Conservation (phyloP, 2,888 invertebrate genomes). For the Meganola albula region DNA sequence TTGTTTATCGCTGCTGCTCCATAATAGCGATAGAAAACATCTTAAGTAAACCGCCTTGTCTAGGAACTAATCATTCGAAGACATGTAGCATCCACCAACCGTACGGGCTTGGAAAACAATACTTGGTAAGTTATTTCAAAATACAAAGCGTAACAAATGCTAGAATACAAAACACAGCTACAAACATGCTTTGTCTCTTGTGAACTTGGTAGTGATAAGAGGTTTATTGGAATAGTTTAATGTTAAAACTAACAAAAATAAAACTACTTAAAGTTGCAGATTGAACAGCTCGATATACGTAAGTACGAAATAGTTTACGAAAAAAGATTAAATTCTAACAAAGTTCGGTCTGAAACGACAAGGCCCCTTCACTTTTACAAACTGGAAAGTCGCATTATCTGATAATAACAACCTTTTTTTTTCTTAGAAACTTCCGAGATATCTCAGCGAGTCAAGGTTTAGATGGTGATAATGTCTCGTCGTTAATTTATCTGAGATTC, state of each 20-base stretch:
- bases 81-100: too few relatives aligned
- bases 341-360: conserved; percentile 31
- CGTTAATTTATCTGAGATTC: conserved; percentile 27
- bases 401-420: conserved; percentile 33
- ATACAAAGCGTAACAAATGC: too few relatives aligned
- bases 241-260: too few relatives aligned
- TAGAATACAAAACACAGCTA: too few relatives aligned
- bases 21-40: too few relatives aligned
- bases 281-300: conserved; percentile 25
- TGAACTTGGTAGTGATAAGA: conserved; percentile 17
- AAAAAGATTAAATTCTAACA: conserved; percentile 32
- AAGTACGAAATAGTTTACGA: conserved; percentile 23
- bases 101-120: too few relatives aligned
- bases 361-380: conserved; percentile 29
- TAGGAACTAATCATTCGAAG: too few relatives aligned
- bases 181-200: too few relatives aligned
- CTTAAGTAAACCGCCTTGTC: too few relatives aligned
- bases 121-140: too few relatives aligned
- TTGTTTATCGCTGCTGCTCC: too few relatives aligned
- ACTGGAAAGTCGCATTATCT: conserved; percentile 34
- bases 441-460: conserved; percentile 31
- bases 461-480: conserved; percentile 27
- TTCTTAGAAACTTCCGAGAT: conserved; percentile 29
- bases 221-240: too few relatives aligned
- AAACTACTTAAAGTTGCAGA: conserved; percentile 28